phyloP scores from a whole-genome alignment of 2,888 invertebrate species.

The Chrysotoxum bicinctum region DNA sequence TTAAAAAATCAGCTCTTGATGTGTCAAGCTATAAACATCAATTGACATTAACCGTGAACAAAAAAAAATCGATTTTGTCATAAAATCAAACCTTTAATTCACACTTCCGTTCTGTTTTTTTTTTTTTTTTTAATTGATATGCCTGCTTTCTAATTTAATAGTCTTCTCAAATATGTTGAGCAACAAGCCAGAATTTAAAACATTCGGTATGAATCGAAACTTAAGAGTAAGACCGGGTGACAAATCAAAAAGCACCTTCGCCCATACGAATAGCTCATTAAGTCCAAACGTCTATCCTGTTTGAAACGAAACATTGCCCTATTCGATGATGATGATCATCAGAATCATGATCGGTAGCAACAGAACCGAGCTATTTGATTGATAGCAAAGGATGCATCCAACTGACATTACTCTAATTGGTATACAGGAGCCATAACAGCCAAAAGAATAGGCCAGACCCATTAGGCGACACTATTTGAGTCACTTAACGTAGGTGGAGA shows the following conservation, averaged over 20 bases:
- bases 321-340: slow-evolving; percentile 9
- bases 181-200: slow-evolving; percentile 31
- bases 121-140: background rate
- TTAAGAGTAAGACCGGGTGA: slow-evolving; percentile 45
- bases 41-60: background rate
- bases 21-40: background rate
- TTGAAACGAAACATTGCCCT: slow-evolving; percentile 1
- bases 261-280: slow-evolving; percentile 68
- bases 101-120: slow-evolving; percentile 3
- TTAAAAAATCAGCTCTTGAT: background rate
- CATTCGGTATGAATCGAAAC: slow-evolving; percentile 42
- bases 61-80: background rate
- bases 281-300: slow-evolving; percentile 48
- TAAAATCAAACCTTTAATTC: background rate
- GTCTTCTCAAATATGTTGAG: background rate
- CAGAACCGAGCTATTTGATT: slow-evolving; percentile 59
- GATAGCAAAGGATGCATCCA: slow-evolving; percentile 61
- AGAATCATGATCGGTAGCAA: slow-evolving; percentile 62
- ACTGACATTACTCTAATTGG: slow-evolving; percentile 63
- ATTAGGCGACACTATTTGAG: slow-evolving; percentile 67
- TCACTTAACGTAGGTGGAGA: slow-evolving; percentile 42
- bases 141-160: background rate
- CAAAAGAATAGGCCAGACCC: slow-evolving; percentile 19
- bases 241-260: slow-evolving; percentile 43
- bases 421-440: slow-evolving; percentile 57